Evolutionary conservation across 2,888 invertebrate species (phyloP), one percentile per base, ranked within the genome.

Genomic region (Dynastes grantii): DNA sequence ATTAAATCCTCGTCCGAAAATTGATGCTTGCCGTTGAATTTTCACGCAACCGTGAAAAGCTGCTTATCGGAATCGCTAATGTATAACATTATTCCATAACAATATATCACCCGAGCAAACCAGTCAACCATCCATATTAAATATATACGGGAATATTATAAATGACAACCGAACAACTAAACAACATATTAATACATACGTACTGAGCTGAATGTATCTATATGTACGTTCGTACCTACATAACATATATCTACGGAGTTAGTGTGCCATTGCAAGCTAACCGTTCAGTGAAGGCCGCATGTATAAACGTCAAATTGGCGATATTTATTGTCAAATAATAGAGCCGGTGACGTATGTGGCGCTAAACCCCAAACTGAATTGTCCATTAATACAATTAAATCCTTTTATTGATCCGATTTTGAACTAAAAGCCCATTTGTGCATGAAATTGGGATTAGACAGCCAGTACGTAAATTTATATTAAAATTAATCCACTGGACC

Each of bases 401-500:
- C 82, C 81, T 81, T 81, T 81, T 85, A 85, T 85, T 85, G 84
- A 85, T 85, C 84, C 82, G 83, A 82, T 83, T 83, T 82, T 78
- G 80, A 80, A 80, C 81, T 76, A 68, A 80, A 80, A 79, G 80
- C 79, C 81, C 83, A 79, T 82, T 83, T 81, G 79, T 82, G 82
- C 82, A 81, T 79, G 80, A 81, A 83, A 84, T 83, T 83, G 82
- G 84, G 85, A 84, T 85, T 85, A 85, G 82, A 81, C 82, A 81
- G 67, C 82, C 82, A 83, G 84, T 83, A 83, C 85, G 83, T 85
- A 85, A 85, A 85, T 84, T 85, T 83, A 85, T 84, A 85, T 85
- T 85, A 85, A 84, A 83, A 83, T 83, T 84, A 80, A 80, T 80
- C 80, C 78, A 79, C 73, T 77, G 61, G 79, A 55, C 76, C 64